Evolutionary conservation across 2,888 invertebrate genomes (phyloP), one percentile per base, ranked within the genome.

Genomic region (Dioctria rufipes): DNA sequence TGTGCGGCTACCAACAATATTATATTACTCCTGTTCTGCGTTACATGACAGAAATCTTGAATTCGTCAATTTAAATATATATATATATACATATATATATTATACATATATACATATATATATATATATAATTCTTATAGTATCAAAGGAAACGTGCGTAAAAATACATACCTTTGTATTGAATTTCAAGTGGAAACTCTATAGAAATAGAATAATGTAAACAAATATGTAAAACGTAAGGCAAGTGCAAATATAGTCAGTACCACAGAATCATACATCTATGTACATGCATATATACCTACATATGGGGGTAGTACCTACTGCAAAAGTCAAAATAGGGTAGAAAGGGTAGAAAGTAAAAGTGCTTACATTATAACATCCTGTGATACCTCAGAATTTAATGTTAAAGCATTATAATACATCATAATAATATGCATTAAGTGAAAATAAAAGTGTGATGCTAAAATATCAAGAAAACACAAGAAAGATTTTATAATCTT

Each of bases 131-230:
- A 37, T 46, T 39, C 37, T 43, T 49, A 67, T 13, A 69, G 13
- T 54, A 54, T 54, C 54, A 54, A 69, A 69, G 69, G 69, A 69
- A 69, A 25, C 49, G 49, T 49, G 69, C 5, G 69, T 54, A 11
- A 6, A 61, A 61, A 61, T 13, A 25, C 25, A 25, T 25, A 11
- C 39, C 61, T 73, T 73, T 39, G 37, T 60, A 42, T 60, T 54
- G 73, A 73, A n/a, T 73, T 13, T 40, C 11, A 60, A 73, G 54
- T 73, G 58, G 58, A 73, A 13, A 66, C 66, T 40, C 13, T n/a
- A 66, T 25, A 46, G 25, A 67, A 67, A 25, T 46, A 46, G 5
- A 6, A 46, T 46, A 6, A 5, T 46, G 46, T 43, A 46, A 46
- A 6, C 11, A 67, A 67, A 67, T 43, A 67, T 67, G 43, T 42